These are phyloP conservation scores for Tokudaia tokunoshimensis DNA, from an alignment of 2,797 vertebrate species.

Conservation along the genomic window DNA sequence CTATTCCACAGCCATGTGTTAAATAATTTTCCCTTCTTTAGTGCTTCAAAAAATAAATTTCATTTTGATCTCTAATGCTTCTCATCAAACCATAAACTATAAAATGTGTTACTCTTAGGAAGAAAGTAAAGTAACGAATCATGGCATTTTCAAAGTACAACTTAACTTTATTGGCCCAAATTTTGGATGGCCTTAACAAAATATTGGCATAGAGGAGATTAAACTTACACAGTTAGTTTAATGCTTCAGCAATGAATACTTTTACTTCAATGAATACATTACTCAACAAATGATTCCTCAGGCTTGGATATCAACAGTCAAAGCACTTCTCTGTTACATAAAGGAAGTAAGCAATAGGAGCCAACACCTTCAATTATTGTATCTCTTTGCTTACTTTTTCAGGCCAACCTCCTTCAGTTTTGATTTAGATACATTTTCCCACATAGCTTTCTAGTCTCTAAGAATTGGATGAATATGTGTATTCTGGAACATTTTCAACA, in stretches of 20 bases:
- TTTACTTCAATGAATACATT: slow-evolving; percentile 51
- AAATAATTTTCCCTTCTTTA: slow-evolving; percentile 45
- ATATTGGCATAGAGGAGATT: slow-evolving; percentile 17
- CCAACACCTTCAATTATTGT: not conserved
- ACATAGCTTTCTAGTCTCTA: not conserved
- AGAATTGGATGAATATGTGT: not conserved
- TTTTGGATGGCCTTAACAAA: slow-evolving; percentile 69
- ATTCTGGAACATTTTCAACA: slow-evolving; percentile 25
- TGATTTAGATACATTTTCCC: not conserved
- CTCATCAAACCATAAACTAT: slow-evolving; percentile 57
- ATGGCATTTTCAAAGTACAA: slow-evolving; percentile 69
- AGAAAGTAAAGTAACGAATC: slow-evolving; percentile 75
- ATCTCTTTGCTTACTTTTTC: slow-evolving; percentile 36
- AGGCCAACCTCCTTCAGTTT: not conserved
- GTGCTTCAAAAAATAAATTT: slow-evolving; percentile 70
- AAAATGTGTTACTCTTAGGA: slow-evolving; percentile 57
- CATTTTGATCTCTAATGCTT: slow-evolving; percentile 73
- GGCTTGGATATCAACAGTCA: slow-evolving; percentile 26
- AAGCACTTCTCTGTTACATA: slow-evolving; percentile 17
- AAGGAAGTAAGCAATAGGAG: not conserved
- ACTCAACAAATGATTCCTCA: slow-evolving; percentile 36
- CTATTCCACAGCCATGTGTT: not conserved
- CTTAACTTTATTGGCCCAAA: slow-evolving; percentile 78
- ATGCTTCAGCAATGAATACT: slow-evolving; percentile 52
- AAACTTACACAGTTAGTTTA: not conserved